phyloP scores from a whole-genome alignment of 2,797 vertebrate species.

The Macroramphosus scolopax region DNA sequence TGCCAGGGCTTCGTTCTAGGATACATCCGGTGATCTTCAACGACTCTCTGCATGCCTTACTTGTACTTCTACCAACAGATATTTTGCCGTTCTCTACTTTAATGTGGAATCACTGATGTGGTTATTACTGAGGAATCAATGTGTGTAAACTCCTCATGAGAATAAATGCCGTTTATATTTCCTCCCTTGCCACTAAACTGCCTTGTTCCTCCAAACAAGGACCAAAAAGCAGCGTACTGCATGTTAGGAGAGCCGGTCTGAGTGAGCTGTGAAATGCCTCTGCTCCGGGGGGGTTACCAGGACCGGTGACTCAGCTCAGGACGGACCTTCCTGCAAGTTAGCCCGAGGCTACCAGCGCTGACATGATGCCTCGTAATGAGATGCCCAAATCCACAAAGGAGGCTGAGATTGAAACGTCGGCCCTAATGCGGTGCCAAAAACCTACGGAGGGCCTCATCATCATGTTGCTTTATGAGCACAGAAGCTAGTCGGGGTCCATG shows the following conservation, averaged over 20 bases:
- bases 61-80: no score
- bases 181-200: not conserved
- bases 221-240: slow-evolving; percentile 14
- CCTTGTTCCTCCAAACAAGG: slow-evolving; percentile 2
- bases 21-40: slow-evolving; percentile 4
- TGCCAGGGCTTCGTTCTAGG: slow-evolving; percentile 2
- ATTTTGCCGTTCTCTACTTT: no score
- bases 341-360: slow-evolving; percentile 23
- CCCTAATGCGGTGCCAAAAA: slow-evolving; percentile 12
- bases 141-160: slow-evolving; percentile 7
- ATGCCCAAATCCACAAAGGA: slow-evolving; percentile 19
- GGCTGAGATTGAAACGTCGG: slow-evolving; percentile 22
- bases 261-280: slow-evolving; percentile 35
- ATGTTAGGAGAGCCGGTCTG: slow-evolving; percentile 20
- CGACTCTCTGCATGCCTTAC: no score
- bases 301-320: slow-evolving; percentile 46
- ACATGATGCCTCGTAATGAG: slow-evolving; percentile 53
- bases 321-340: slow-evolving; percentile 22
- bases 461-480: slow-evolving; percentile 11
- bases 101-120: slow-evolving; percentile 32
- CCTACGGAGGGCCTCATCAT: slow-evolving; percentile 12
- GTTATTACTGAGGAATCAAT: slow-evolving; percentile 20
- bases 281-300: slow-evolving; percentile 13
- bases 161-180: slow-evolving; percentile 8
- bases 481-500: not conserved